phyloP scores from a whole-genome alignment of 2,113 vertebrate species.

The Carlito syrichta region DNA sequence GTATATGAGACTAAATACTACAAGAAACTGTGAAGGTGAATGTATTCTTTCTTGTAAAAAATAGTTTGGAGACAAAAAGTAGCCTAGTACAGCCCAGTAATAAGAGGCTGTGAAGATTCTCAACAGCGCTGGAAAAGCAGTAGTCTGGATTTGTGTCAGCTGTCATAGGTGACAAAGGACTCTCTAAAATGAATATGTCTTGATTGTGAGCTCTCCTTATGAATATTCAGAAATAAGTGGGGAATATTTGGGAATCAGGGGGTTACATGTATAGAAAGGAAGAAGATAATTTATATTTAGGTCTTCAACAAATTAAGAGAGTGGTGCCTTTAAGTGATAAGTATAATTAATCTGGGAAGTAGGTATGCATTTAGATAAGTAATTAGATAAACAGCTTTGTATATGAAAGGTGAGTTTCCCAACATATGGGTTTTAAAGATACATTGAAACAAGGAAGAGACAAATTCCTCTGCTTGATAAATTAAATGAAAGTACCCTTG shows the following conservation, averaged over 20 bases:
- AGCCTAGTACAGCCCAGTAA: background rate
- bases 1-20: background rate
- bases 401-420: background rate
- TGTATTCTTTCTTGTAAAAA: background rate
- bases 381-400: background rate
- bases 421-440: background rate
- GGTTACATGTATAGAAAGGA: background rate
- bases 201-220: background rate
- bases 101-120: background rate
- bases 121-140: background rate
- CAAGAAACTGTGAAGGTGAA: background rate
- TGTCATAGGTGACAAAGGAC: background rate
- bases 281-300: background rate
- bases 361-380: background rate
- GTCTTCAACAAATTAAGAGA: background rate
- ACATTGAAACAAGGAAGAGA: background rate
- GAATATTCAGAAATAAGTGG: background rate
- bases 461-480: background rate
- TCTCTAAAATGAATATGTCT: background rate
- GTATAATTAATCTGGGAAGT: background rate
- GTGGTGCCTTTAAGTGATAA: background rate
- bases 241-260: background rate
- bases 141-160: background rate
- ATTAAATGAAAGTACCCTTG: background rate
- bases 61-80: background rate